Percentiles rank a stretch among this genome's conserved stretches.
phyloP scores from a whole-genome alignment of 2,113 vertebrate species.

The Pleuronectes platessa region DNA sequence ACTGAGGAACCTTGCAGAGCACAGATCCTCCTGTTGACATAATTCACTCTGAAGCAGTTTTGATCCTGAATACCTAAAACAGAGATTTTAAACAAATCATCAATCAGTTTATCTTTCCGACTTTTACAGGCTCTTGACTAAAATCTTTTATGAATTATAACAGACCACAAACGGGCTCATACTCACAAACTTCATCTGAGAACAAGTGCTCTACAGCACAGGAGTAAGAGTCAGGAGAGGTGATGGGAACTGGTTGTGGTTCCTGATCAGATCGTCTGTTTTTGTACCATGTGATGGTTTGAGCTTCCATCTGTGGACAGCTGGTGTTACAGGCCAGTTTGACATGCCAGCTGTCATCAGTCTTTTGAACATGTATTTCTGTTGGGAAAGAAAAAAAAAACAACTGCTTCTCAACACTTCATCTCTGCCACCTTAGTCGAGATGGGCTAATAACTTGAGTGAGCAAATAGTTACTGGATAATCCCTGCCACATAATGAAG shows the following conservation, averaged over 20 bases:
- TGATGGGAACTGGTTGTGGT: not conserved
- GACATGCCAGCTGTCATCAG: accelerated
- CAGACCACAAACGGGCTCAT: not conserved
- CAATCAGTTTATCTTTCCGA: not conserved
- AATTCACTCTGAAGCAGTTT: not conserved
- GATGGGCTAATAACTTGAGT: not conserved
- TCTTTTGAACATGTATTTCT: not conserved
- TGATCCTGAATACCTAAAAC: not conserved
- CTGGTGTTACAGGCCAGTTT: not conserved
- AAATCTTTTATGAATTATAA: not conserved
- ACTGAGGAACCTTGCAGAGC: slow-evolving; percentile 31
- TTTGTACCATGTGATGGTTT: slow-evolving; percentile 9
- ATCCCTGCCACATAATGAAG: not conserved
- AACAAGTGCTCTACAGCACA: slow-evolving; percentile 20
- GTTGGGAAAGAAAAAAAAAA: not conserved
- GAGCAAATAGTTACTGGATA: too few species aligned
- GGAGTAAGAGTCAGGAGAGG: not conserved
- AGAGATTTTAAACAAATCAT: not conserved
- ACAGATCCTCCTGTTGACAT: slow-evolving; percentile 37
- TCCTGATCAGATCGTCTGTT: accelerated
- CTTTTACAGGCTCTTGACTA: too few species aligned
- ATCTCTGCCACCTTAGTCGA: not conserved
- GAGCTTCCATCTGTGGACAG: slow-evolving; percentile 18
- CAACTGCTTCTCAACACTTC: not conserved
- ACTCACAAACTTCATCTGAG: slow-evolving; percentile 37